These are phyloP conservation scores for Pholis gunnellus DNA, from an alignment of 2,113 vertebrate genomes.

Conservation along the genomic window DNA sequence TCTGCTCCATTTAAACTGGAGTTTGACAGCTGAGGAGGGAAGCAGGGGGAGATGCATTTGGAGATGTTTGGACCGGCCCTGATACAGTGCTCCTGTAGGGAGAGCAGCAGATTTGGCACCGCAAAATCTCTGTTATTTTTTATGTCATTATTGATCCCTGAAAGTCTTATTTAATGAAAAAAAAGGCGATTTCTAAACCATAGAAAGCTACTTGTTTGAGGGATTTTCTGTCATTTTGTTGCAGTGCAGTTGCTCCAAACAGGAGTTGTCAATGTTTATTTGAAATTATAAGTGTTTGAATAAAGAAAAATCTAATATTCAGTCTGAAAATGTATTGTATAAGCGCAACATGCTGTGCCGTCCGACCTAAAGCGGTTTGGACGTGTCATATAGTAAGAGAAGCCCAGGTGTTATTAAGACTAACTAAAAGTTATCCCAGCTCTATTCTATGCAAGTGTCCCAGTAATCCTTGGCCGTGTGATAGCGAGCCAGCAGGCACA, in stretches of 20 bases:
- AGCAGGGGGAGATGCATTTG: slow-evolving; percentile 20
- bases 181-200: not conserved
- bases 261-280: not conserved
- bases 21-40: slow-evolving; percentile 53
- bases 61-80: slow-evolving; percentile 49
- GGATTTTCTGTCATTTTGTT: not conserved
- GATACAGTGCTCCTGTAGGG: slow-evolving; percentile 8
- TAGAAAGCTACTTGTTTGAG: not conserved
- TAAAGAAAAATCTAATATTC: not conserved
- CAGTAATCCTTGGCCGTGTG: not conserved
- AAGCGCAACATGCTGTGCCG: not conserved
- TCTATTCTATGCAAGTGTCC: not conserved
- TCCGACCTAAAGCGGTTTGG: not conserved
- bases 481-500: not conserved
- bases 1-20: slow-evolving; percentile 67
- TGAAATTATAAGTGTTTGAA: not conserved
- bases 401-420: not conserved
- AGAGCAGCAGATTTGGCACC: not conserved
- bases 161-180: not conserved
- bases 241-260: not conserved
- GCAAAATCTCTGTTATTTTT: not conserved
- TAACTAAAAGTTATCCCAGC: not conserved
- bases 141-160: not conserved
- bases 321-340: not conserved
- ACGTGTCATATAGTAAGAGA: not conserved